Evolutionary conservation across 2,113 vertebrate species (phyloP), one percentile per base, ranked within the genome.

Genomic region (Psophia crepitans): DNA sequence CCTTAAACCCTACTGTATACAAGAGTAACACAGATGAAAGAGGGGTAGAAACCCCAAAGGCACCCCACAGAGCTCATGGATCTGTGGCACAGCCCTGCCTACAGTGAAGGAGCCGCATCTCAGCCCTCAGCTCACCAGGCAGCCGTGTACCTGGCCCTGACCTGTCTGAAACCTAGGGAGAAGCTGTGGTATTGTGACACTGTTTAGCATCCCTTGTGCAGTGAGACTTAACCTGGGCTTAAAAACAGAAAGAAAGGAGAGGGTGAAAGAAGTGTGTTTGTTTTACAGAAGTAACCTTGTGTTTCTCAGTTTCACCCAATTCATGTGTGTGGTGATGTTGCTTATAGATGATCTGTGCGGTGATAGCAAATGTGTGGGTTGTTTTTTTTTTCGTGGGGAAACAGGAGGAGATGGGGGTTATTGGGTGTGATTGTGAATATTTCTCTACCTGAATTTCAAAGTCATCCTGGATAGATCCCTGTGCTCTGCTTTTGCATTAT

Each of bases 71-170:
- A 77, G 3, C 41, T 88, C 26, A 30, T 23, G 43, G 11, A 8
- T 85, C 44, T 68, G 18, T 53, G 61, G 30, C 49, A 61, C 27
- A 53, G 19, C 44, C 33, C 19, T 84, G 54, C 41, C 23, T n/a
- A 44, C 37, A n/a, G 49, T 0, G 0, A 65, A 12, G 19, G 35
- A 80, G 58, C 24, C 21, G 8, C 0, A 0, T 70, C 20, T 81
- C 41, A 58, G 32, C 32, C 26, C 22, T 44, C 20, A 70, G 60
- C 35, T 89, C 5, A 26, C 3, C 5, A 14, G n/a, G 28, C n/a
- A 87, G 19, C 0, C 0, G 24, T 13, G 14, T 44, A 61, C 37
- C 73, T 2, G 5, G n/a, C n/a, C 64, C 32, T 4, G 7, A 61
- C 21, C 41, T 66, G 8, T 64, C 32, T 8, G 8, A 89, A 87